phyloP scores from a whole-genome alignment of 2,797 vertebrate species.

The Astyanax mexicanus region DNA sequence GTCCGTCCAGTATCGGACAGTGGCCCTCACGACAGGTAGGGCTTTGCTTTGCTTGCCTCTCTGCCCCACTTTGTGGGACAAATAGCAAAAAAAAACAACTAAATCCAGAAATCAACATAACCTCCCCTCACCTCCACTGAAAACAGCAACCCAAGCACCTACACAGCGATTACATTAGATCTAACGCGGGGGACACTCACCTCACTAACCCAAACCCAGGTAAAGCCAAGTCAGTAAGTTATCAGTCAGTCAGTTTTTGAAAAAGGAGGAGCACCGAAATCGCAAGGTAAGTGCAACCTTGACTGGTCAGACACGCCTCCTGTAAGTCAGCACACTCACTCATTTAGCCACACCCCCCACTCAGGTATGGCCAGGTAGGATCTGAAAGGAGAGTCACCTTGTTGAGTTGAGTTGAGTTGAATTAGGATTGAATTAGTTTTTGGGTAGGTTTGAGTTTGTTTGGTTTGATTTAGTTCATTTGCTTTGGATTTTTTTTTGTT shows the following conservation, averaged over 20 bases:
- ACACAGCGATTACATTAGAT: conserved; percentile 70
- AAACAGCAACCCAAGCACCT: conserved; percentile 70
- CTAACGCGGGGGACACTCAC: conserved; percentile 77
- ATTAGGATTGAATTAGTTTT: conserved; percentile 44
- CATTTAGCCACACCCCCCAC: conserved; percentile 70
- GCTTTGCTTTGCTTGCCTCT: conserved; percentile 79
- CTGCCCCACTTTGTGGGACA: conserved; percentile 48
- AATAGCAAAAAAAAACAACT: conserved; percentile 39
- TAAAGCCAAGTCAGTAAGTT: conserved; percentile 80
- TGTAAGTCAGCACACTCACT: conserved; percentile 73
- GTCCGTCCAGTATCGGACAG: conserved; percentile 94
- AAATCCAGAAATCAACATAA: conserved; percentile 52
- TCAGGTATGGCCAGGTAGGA: conserved; percentile 77
- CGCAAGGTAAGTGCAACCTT: conserved; percentile 79
- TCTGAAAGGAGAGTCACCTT: conserved; percentile 61
- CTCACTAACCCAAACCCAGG: conserved; percentile 80
- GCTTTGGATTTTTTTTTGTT: conserved; percentile 58
- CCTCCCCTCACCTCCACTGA: conserved; percentile 28
- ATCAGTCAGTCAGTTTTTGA: conserved; percentile 82
- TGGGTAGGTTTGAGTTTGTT: conserved; percentile 56
- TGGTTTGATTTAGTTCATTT: conserved; percentile 48
- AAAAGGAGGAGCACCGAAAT: conserved; percentile 68
- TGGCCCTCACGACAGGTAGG: conserved; percentile 97
- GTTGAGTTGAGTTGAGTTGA: conserved; percentile 46
- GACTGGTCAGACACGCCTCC: conserved; percentile 73